phyloP scores from a whole-genome alignment of 2,888 invertebrate species.

The Lymantria monacha region DNA sequence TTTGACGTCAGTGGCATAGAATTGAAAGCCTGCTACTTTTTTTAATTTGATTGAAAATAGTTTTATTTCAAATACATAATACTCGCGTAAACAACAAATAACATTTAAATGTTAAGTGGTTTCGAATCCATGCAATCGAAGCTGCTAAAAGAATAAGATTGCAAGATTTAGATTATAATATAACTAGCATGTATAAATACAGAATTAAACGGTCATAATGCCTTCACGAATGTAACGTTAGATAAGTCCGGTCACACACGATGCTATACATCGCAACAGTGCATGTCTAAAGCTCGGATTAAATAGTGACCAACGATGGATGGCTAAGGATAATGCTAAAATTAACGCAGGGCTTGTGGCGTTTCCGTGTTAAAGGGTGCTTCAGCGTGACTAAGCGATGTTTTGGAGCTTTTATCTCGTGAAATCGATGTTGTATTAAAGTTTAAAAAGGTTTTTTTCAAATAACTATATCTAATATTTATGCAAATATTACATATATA shows the following conservation, averaged over 20 bases:
- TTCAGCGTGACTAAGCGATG: slow-evolving; percentile 18
- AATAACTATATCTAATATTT: too few relatives aligned
- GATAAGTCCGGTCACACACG: slow-evolving; percentile 12
- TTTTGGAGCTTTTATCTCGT: not conserved
- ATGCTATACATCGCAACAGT: slow-evolving; percentile 13
- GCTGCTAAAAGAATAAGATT: too few relatives aligned
- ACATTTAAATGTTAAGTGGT: too few relatives aligned
- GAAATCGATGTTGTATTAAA: not conserved
- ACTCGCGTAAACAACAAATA: too few relatives aligned
- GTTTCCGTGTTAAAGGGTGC: slow-evolving; percentile 9
- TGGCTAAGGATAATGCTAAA: slow-evolving; percentile 21
- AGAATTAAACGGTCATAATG: not conserved
- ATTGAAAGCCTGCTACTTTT: too few relatives aligned
- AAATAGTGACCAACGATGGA: slow-evolving; percentile 25
- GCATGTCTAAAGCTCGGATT: slow-evolving; percentile 24
- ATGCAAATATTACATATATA: too few relatives aligned
- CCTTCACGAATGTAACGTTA: not conserved
- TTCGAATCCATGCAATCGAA: too few relatives aligned
- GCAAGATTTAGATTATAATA: not conserved
- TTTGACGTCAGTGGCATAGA: too few relatives aligned
- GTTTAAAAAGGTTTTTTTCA: not conserved
- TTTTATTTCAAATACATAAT: too few relatives aligned
- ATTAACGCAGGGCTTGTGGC: slow-evolving; percentile 31
- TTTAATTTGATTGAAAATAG: too few relatives aligned
- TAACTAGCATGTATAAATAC: not conserved